A percentile compares a stretch with the other conserved stretches of the same genome.
phyloP scores from a whole-genome alignment of 64 coral and sea anemone species.

The Cladopsammia gracilis region DNA sequence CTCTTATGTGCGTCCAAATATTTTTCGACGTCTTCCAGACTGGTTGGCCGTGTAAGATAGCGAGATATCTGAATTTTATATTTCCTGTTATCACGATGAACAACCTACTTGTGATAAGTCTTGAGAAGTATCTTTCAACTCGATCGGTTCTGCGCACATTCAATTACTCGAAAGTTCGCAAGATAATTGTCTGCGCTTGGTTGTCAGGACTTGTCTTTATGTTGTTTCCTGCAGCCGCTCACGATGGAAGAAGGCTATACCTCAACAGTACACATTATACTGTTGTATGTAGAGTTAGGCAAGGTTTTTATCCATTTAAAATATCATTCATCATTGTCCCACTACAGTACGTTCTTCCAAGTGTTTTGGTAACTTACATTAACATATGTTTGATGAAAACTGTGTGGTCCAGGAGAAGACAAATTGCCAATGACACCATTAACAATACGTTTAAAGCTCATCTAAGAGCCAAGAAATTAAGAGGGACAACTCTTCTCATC shows the following conservation, averaged over 20 bases:
- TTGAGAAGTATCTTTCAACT: constrained; percentile 54
- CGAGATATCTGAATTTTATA: constrained; percentile 20
- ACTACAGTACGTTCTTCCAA: background rate
- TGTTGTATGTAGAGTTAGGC: background rate
- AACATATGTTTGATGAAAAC: constrained; percentile 18
- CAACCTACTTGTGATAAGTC: constrained; percentile 43
- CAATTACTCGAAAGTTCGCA: background rate
- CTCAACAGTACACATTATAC: constrained; percentile 10
- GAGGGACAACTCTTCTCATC: constrained; percentile 21
- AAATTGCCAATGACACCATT: background rate
- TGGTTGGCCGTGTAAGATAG: constrained; percentile 16
- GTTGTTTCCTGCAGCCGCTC: background rate
- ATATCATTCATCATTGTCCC: background rate
- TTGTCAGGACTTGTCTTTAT: background rate
- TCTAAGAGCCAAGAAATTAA: background rate
- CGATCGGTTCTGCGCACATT: background rate
- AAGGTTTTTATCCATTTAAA: background rate
- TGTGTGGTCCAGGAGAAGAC: background rate
- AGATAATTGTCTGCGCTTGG: constrained; percentile 21
- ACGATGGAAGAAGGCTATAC: background rate
- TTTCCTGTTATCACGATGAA: constrained; percentile 40
- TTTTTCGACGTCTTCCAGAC: constrained; percentile 53
- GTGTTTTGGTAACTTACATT: constrained; percentile 3
- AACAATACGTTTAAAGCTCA: constrained; percentile 25
- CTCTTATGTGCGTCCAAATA: background rate